Base-by-base conservation (phyloP, 2,888 invertebrate genomes). In the Nezara viridula region DNA sequence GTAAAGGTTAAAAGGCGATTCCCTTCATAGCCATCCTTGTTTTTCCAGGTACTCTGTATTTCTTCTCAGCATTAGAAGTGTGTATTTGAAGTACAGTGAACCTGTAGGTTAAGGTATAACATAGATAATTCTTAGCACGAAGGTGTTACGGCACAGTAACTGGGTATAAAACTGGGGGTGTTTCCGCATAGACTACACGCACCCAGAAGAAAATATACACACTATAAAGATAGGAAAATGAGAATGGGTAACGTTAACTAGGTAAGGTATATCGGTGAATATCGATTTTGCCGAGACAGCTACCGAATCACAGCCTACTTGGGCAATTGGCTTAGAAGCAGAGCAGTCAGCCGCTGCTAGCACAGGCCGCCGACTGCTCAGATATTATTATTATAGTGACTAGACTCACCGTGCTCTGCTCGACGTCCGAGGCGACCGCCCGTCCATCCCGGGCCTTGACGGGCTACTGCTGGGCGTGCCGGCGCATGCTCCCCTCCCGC, bases 391-490 rank as follows among this genome's bases (percentile, higher is more conserved):
- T 14, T 14, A 19, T 50, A 52, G 73, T 88, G 73, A 73, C 6
- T 49, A 73, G 12, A 81, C 88, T 88, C 66, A 88, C 88, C 88
- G 88, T 88, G 73, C 40, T 47, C 66, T 55, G 88, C 60, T 66
- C 32, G 55, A 66, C 66, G 88, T 73, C 88, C 88, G 88, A 73
- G 88, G 52, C 88, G 88, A 60, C 66, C 55, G 88, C 88, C 88
- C 88, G 88, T 73, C 88, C 88, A 88, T 88, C 55, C 73, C 73
- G 88, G 88, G 66, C 73, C 55, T 88, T 66, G 73, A 73, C 88
- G 88, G 88, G 88, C 88, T 88, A 88, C 88, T 88, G 88, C 73
- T 88, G 88, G 88, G 88, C 66, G 88, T 88, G 88, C 52, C 88
- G 66, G 88, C 88, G 88, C 88, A 88, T 88, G 88, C 88, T 49